Evolutionary conservation across 1,140 invertebrate genomes (phyloP), one percentile per base, ranked within the genome.

Genomic region (Drosophila nigromelanica): DNA sequence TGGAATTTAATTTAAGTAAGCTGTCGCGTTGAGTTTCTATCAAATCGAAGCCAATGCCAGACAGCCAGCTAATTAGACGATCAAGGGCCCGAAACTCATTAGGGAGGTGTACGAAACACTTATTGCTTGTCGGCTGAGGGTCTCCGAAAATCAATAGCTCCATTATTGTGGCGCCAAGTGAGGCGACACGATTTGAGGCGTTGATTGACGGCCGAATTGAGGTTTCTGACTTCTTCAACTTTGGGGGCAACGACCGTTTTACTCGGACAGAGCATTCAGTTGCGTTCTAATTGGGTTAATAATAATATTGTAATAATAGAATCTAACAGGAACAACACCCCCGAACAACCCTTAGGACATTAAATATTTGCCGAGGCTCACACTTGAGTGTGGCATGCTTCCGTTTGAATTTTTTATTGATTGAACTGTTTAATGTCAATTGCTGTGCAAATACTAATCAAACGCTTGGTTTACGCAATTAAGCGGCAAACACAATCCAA

Each of bases 171-270:
- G 80, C 61, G 69, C 40, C 15, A 51, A 60, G 47, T 54, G 45
- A 48, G 3, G 24, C 24, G 24, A 27, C 43, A 59, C 76, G 43
- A 61, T 39, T 48, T 45, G 67, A 68, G 59, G 75, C 78, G 76
- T 80, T 87, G 83, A 87, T 87, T 87, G 83, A 87, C 83, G 89
- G 79, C 83, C 76, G 74, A 87, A 89, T 87, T 87, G 83, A 89
- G 83, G 83, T 83, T 89, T 72, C 70, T 69, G 73, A 83, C 80
- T 87, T 76, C 48, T 73, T 78, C 43, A 64, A 76, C 47, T 74
- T 58, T 50, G 21, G 54, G 83, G 78, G 63, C 83, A 80, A 74
- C 55, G 83, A 83, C 73, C 83, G 76, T 40, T 81, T 76, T 56
- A 40, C 42, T 40, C 21, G 37, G 43, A 33, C 33, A 27, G 18